Conservation (phyloP, 2,113 vertebrate species). For the Lepus americanus region DNA sequence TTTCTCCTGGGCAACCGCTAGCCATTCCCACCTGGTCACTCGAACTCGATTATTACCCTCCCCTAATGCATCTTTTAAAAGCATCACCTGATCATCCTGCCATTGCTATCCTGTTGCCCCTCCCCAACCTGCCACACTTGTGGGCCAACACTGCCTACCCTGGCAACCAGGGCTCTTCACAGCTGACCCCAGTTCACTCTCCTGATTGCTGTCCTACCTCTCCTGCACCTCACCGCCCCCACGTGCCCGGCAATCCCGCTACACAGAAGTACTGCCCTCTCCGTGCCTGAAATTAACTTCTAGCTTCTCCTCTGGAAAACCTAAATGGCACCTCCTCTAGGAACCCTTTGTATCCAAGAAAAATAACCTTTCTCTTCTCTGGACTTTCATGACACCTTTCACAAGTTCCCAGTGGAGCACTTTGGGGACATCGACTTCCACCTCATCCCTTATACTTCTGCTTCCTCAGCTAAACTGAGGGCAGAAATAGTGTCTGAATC, state of each 20-base stretch:
- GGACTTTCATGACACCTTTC: neutral
- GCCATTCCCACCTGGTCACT: neutral
- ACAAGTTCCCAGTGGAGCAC: neutral
- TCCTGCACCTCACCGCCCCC: neutral
- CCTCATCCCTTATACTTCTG: neutral
- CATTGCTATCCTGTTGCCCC: neutral
- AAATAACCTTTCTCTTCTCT: neutral
- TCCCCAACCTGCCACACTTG: neutral
- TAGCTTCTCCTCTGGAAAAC: neutral
- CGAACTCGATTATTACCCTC: neutral
- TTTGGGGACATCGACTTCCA: neutral
- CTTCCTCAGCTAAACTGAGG: neutral
- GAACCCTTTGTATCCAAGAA: neutral
- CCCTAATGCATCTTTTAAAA: neutral
- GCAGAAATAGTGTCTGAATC: neutral
- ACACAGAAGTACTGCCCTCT: neutral
- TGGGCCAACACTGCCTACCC: neutral
- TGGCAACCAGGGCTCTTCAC: neutral
- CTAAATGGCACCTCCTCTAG: neutral
- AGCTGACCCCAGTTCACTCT: neutral
- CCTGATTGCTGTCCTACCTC: neutral
- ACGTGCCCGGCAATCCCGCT: neutral
- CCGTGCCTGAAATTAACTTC: neutral
- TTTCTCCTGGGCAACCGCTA: neutral
- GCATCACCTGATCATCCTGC: neutral